These are phyloP conservation scores for Polyodon spathula DNA, from an alignment of 2,113 vertebrate species.

Conservation along the genomic window DNA sequence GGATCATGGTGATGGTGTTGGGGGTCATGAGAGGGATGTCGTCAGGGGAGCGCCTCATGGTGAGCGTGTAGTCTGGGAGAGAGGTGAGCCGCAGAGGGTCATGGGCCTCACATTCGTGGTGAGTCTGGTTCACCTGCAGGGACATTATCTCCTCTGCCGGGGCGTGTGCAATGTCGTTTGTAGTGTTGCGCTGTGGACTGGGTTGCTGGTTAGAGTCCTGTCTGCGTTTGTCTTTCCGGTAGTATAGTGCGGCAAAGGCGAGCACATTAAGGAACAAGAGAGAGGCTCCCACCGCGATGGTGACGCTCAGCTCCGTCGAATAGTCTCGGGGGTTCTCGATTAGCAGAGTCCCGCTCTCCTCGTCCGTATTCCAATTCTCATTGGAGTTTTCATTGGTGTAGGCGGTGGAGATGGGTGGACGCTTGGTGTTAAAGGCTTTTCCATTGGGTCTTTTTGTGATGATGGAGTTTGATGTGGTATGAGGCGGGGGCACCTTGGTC, in stretches of 20 bases:
- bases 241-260: slow-evolving; percentile 93
- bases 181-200: slow-evolving; percentile 74
- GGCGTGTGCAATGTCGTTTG: slow-evolving; percentile 74
- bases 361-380: slow-evolving; percentile 76
- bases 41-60: slow-evolving; percentile 87
- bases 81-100: slow-evolving; percentile 78
- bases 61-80: slow-evolving; percentile 92
- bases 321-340: slow-evolving; percentile 93
- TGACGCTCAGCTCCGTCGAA: slow-evolving; percentile 95
- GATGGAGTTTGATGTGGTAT: slow-evolving; percentile 88
- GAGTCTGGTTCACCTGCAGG: slow-evolving; percentile 87
- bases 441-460: slow-evolving; percentile 83
- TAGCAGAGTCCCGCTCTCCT: slow-evolving; percentile 71
- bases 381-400: slow-evolving; percentile 82
- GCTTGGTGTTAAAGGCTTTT: slow-evolving; percentile 84
- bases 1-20: slow-evolving; percentile 98
- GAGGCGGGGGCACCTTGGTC: slow-evolving; percentile 90
- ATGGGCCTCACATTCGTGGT: slow-evolving; percentile 84
- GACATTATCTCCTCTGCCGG: slow-evolving; percentile 93
- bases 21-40: slow-evolving; percentile 97
- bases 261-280: slow-evolving; percentile 94
- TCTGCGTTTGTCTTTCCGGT: slow-evolving; percentile 94
- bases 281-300: slow-evolving; percentile 91
- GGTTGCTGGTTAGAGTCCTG: slow-evolving; percentile 83
- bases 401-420: slow-evolving; percentile 84